Evolutionary conservation across 2,888 invertebrate genomes (phyloP), one percentile per base, ranked within the genome.

Genomic region (Ophioninae sp.): DNA sequence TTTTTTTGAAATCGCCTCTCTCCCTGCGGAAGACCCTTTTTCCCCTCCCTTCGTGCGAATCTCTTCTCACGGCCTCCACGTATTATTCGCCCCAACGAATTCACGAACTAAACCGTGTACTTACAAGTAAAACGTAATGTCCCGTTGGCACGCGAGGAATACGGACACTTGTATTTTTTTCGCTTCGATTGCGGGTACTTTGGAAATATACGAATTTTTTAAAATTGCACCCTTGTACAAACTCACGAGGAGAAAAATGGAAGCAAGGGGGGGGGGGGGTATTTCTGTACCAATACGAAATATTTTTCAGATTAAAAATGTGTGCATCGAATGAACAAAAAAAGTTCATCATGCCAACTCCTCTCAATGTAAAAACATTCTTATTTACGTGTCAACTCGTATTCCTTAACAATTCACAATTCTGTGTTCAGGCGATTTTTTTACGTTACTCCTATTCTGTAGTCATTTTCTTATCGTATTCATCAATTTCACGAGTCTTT

Each of bases 131-230:
- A 65, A 39, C 67, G n/a, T 22, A 75, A 67, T n/a, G 68, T 61
- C 30, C 20, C 9, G 30, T 61, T 20, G 73, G 56, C 67, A 58
- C 56, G 68, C 68, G 65, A 78, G 39, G 63, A 64, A 74, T 59
- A 77, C 44, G 63, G 59, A 77, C 61, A 68, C 77, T 77, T 65
- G 74, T 65, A 77, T 78, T 44, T 44, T 44, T 44, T 74, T 74
- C n/a, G 74, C 77, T 68, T 74, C 63, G 83, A 81, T 83, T 78
- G 69, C 69, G 64, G 73, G 77, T 83, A 64, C 64, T 74, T 71
- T 58, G 77, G 59, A 69, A 58, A n/a, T n/a, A n/a, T n/a, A n/a
- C n/a, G n/a, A n/a, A n/a, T n/a, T n/a, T n/a, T n/a, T n/a, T n/a
- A n/a, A n/a, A n/a, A n/a, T n/a, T n/a, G n/a, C n/a, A n/a, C n/a